Base-by-base conservation (phyloP, 1,140 invertebrate genomes). In the Drosophila subobscura region DNA sequence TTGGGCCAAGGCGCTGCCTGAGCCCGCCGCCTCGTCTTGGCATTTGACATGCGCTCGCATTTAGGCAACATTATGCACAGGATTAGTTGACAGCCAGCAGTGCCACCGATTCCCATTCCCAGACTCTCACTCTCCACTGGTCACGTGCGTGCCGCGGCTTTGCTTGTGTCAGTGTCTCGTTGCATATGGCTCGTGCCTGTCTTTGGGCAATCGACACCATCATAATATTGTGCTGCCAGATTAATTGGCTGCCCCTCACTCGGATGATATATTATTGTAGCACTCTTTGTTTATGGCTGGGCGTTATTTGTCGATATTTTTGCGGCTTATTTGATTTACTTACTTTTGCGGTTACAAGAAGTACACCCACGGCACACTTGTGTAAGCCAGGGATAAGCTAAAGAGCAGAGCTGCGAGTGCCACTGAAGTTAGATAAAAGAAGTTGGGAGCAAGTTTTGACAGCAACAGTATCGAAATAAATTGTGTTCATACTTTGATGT, bases 21-120 rank as follows among this genome's bases (percentile, higher is more conserved):
- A 20, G 16, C 16, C 16, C 16, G n/a, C 54, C 66, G 56, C 57
- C 60, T 16, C 58, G 33, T 44, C 53, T 50, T 57, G 68, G 42
- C 72, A 54, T 58, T 74, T 76, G 83, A 88, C 83, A 77, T 66
- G 67, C 84, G 75, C 64, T 88, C 72, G 71, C 72, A 88, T 88
- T 88, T 88, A 77, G 76, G 84, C 79, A 88, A 84, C 78, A 88
- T 79, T 88, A 84, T 88, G 83, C 78, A 72, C 51, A 68, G 83
- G 79, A 81, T 89, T 88, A 88, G 67, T 64, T 66, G 66, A 73
- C 72, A 72, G 55, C 37, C 42, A n/a, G 41, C 40, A 53, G 59
- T 29, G 22, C 58, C 16, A 27, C 29, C 3, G 46, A 12, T 44
- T 57, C 44, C 51, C 29, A 42, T 10, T n/a, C 63, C 57, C 58